Evolutionary conservation across 2,888 invertebrate species (phyloP).

Genomic region (Cancer borealis): DNA sequence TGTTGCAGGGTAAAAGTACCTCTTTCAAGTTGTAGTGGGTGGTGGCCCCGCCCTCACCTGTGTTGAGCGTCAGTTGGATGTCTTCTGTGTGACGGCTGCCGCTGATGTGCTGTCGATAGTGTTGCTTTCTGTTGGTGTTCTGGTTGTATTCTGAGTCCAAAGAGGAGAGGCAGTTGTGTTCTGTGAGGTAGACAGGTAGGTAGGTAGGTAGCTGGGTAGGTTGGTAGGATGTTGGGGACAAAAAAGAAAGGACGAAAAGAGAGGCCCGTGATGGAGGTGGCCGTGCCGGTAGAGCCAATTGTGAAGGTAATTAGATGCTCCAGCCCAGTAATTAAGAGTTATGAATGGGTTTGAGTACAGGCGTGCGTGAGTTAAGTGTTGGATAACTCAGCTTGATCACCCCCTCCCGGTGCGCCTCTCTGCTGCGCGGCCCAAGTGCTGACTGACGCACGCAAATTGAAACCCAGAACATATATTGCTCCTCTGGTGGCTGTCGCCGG

Average conservation of each 20-base stretch:
- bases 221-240: not conserved
- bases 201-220: not conserved
- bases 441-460: slow-evolving; percentile 37
- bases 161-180: not conserved
- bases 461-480: slow-evolving; percentile 33
- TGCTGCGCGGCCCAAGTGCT: slow-evolving; percentile 37
- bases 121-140: not conserved
- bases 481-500: not conserved
- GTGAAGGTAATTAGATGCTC: slow-evolving; percentile 50
- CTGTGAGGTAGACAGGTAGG: not conserved
- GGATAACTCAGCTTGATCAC: slow-evolving; percentile 55
- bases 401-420: slow-evolving; percentile 24
- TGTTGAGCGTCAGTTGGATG: not conserved
- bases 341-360: slow-evolving; percentile 57
- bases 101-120: not conserved
- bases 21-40: not conserved
- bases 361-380: slow-evolving; percentile 50
- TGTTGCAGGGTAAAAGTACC: not conserved
- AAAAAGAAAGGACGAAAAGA: slow-evolving; percentile 22
- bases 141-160: not conserved
- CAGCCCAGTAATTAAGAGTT: slow-evolving; percentile 52
- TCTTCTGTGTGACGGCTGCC: not conserved
- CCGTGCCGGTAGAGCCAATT: slow-evolving; percentile 49
- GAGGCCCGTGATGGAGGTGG: slow-evolving; percentile 27
- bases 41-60: not conserved